Conservation (phyloP, 2,113 vertebrate species). For the Bambusicola thoracicus region DNA sequence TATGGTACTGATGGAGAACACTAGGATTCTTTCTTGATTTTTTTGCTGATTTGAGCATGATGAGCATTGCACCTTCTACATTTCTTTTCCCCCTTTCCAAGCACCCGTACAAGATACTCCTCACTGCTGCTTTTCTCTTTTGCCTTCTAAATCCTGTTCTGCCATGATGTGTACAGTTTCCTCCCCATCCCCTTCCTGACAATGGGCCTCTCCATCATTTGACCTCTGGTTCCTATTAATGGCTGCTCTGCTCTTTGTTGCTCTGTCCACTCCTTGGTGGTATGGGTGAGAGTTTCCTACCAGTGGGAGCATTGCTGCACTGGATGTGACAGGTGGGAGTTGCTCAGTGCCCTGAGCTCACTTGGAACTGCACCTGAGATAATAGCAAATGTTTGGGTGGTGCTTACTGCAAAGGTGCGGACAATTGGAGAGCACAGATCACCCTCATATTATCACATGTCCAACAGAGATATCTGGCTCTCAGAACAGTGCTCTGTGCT, state of each 20-base stretch:
- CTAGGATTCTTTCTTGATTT: not conserved
- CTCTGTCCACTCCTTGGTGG: not conserved
- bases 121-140: not conserved
- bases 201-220: not conserved
- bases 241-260: not conserved
- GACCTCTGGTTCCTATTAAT: not conserved
- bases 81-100: not conserved
- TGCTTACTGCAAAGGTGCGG: not conserved
- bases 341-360: not conserved
- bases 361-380: not conserved
- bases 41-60: not conserved
- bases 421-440: not conserved
- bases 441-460: not conserved
- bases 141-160: not conserved
- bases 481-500: not conserved
- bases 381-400: not conserved
- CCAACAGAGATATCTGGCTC: not conserved
- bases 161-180: not conserved
- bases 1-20: not conserved
- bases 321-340: not conserved
- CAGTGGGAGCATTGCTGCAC: not conserved
- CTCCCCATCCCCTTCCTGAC: not conserved
- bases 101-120: not conserved
- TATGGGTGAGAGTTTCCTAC: not conserved
- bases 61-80: not conserved